phyloP scores from a whole-genome alignment of 37 sponge, comb jelly and placozoan species.

The Diacarnus erythraeanus region DNA sequence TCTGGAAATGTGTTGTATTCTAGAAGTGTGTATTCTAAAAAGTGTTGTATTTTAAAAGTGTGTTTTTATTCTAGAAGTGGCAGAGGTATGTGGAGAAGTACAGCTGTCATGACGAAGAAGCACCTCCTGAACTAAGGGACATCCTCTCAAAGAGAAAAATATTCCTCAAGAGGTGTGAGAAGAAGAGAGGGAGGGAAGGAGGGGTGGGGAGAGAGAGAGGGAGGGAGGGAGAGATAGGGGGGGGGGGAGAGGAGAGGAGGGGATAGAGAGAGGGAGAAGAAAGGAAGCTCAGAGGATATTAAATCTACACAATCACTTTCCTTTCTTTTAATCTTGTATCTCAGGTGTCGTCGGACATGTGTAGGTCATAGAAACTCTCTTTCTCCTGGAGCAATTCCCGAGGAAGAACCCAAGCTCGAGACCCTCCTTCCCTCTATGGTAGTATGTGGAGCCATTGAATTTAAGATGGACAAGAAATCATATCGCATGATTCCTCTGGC shows the following conservation, averaged over 20 bases:
- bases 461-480: slow-evolving; percentile 75
- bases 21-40: no score
- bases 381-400: not conserved
- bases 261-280: slow-evolving; percentile 1
- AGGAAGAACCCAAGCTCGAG: slow-evolving; percentile 25
- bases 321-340: no score
- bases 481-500: slow-evolving; percentile 80
- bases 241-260: slow-evolving; percentile 1
- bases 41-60: no score
- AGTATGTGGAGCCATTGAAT: slow-evolving; percentile 71
- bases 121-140: slow-evolving; percentile 7
- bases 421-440: slow-evolving; percentile 36
- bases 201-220: slow-evolving; percentile 17
- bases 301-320: no score
- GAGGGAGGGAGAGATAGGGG: not conserved
- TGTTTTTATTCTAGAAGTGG: slow-evolving; percentile 37
- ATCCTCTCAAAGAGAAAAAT: slow-evolving; percentile 31
- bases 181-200: slow-evolving; percentile 5
- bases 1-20: no score
- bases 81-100: slow-evolving; percentile 43
- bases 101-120: slow-evolving; percentile 16
- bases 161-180: slow-evolving; percentile 29
- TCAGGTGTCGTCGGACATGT: not conserved
- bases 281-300: not conserved
- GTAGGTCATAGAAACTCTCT: not conserved